Conservation (phyloP, 2,888 invertebrate genomes). For the Pseudococcus viburni region DNA sequence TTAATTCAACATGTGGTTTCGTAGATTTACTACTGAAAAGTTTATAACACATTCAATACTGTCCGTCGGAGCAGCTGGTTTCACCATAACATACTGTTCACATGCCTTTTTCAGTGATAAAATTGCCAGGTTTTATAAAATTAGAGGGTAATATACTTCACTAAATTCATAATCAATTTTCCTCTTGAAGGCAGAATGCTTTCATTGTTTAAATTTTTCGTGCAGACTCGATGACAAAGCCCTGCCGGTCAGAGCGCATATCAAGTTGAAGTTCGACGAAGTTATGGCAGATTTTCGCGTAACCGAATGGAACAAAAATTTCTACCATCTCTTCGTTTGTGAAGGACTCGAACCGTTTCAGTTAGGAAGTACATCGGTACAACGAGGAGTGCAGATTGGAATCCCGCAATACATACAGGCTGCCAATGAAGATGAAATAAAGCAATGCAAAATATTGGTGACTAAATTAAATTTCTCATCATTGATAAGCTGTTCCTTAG, state of each 20-base stretch:
- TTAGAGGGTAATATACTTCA: constrained; percentile 37
- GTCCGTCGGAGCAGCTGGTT: not conserved
- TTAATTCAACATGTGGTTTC: not conserved
- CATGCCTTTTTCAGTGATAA: not conserved
- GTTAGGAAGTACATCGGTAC: constrained; percentile 75
- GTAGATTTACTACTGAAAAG: not conserved
- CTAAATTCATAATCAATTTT: not conserved
- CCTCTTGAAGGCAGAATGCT: not conserved
- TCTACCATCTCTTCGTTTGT: constrained; percentile 75
- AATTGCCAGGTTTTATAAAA: constrained; percentile 61
- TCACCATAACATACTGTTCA: not conserved
- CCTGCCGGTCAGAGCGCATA: constrained; percentile 13
- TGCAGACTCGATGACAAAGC: not conserved
- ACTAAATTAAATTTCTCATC: no score
- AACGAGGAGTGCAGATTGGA: constrained; percentile 80
- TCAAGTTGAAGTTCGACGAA: constrained; percentile 61
- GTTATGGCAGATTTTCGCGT: constrained; percentile 65
- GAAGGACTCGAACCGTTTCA: constrained; percentile 82
- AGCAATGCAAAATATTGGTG: not conserved
- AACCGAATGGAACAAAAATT: constrained; percentile 64
- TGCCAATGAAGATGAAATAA: constrained; percentile 47
- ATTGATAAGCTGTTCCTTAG: not conserved
- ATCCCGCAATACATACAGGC: constrained; percentile 79
- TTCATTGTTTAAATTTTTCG: not conserved
- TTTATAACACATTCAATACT: not conserved